Evolutionary conservation across 1,140 invertebrate species (phyloP).

Genomic region (Sweltsa coloradensis): DNA sequence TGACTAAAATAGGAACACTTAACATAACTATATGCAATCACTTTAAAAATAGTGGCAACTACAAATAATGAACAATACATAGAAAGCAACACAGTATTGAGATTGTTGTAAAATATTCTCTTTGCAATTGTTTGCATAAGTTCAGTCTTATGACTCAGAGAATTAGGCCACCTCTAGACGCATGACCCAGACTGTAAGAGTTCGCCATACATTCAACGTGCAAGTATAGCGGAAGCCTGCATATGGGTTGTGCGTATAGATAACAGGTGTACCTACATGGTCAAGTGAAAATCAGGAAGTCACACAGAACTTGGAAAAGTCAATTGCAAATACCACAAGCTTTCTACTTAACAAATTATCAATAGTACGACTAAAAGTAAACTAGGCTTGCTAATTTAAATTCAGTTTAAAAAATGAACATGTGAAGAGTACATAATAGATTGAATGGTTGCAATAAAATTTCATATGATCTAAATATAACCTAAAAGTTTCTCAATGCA

Average conservation of each 20-base stretch:
- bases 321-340: slow-evolving; percentile 10
- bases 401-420: slow-evolving; percentile 1
- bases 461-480: neutral
- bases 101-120: no score
- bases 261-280: no score
- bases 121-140: no score
- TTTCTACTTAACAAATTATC: slow-evolving; percentile 12
- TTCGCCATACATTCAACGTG: no score
- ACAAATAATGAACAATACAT: no score
- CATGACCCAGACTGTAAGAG: no score
- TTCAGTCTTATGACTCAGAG: no score
- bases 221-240: no score
- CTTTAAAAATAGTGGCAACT: neutral
- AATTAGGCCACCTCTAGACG: no score
- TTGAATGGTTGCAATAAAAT: neutral
- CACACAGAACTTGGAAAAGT: slow-evolving; percentile 10
- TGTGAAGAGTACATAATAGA: neutral
- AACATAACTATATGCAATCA: slow-evolving; percentile 12
- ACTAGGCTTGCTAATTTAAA: slow-evolving; percentile 4
- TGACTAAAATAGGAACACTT: slow-evolving; percentile 11
- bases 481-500: neutral
- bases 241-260: no score
- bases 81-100: no score
- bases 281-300: slow-evolving; percentile 8
- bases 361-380: slow-evolving; percentile 11